Evolutionary conservation across 2,888 invertebrate genomes (phyloP).

Genomic region (Onthophagus sagittarius): DNA sequence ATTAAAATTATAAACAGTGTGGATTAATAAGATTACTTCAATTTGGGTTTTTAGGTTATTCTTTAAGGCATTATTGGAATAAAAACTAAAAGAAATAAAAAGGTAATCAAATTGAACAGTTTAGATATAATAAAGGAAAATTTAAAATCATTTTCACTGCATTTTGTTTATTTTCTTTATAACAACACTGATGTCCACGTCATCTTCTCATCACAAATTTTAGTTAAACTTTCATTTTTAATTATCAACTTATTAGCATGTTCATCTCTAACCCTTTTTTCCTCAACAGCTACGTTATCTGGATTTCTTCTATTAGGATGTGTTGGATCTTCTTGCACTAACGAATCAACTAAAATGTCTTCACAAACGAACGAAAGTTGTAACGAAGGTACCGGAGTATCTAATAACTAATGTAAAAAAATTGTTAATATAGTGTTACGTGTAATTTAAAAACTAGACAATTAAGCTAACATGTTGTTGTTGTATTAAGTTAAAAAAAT

Average conservation of each 20-base stretch:
- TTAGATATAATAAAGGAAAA: not conserved
- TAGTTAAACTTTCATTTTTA: not conserved
- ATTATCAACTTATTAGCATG: not conserved
- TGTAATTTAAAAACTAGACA: too few relatives aligned
- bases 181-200: not conserved
- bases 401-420: not conserved
- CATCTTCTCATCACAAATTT: not conserved
- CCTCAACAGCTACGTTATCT: not conserved
- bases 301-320: not conserved
- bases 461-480: not conserved
- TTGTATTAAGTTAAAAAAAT: not conserved
- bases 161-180: not conserved
- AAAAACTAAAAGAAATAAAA: too few relatives aligned
- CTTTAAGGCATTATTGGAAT: too few relatives aligned
- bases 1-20: too few relatives aligned
- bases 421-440: not conserved
- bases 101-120: not conserved
- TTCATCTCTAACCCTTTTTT: not conserved
- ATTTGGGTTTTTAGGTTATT: too few relatives aligned
- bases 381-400: not conserved
- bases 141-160: not conserved
- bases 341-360: not conserved
- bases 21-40: too few relatives aligned
- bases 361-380: not conserved
- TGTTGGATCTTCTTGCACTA: not conserved